Evolutionary conservation across 2,888 invertebrate species (phyloP).

Genomic region (Apamea crenata): DNA sequence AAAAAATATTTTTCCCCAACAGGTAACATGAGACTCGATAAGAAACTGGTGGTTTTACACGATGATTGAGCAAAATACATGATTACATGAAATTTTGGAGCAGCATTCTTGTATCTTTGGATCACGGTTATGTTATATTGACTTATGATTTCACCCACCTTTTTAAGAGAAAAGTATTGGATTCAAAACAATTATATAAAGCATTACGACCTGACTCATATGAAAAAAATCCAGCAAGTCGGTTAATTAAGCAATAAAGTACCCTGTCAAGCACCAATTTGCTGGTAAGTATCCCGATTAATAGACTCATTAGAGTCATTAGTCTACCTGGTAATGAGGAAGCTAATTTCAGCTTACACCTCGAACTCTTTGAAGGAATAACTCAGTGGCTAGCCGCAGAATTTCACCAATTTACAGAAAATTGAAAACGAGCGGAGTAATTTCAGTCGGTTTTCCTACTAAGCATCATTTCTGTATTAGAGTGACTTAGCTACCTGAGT

Average conservation of each 20-base stretch:
- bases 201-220: neutral
- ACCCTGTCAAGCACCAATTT: constrained; percentile 22
- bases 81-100: neutral
- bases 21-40: neutral
- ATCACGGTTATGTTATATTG: neutral
- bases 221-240: neutral
- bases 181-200: neutral
- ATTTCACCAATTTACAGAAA: constrained; percentile 59
- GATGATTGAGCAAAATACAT: neutral
- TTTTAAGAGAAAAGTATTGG: neutral
- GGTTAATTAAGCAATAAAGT: constrained; percentile 18
- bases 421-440: constrained; percentile 56
- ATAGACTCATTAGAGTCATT: constrained; percentile 45
- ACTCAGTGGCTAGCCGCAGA: constrained; percentile 58
- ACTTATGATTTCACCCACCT: neutral
- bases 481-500: neutral
- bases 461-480: neutral
- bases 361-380: constrained; percentile 33
- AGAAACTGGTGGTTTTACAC: neutral
- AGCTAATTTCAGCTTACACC: constrained; percentile 46
- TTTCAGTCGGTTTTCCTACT: constrained; percentile 37
- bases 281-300: constrained; percentile 33
- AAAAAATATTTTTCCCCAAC: neutral
- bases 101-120: neutral
- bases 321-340: constrained; percentile 46